phyloP scores from a whole-genome alignment of 2,113 vertebrate species.

The Morone chrysops region DNA sequence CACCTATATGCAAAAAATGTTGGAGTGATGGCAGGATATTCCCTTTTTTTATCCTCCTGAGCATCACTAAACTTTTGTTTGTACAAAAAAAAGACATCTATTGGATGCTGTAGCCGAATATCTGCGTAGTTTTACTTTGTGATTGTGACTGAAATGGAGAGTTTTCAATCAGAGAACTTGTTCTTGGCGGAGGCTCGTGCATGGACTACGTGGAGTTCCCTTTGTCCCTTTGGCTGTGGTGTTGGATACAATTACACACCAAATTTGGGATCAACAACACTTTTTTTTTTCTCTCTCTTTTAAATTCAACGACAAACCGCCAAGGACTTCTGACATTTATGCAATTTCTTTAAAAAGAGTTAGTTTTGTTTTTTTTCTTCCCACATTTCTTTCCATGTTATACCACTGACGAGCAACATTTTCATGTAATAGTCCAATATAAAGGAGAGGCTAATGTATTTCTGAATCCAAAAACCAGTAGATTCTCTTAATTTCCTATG shows the following conservation, averaged over 20 bases:
- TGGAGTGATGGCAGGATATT: conserved; percentile 42
- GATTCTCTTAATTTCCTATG: conserved; percentile 72
- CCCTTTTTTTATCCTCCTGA: conserved; percentile 36
- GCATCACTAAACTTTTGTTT: conserved; percentile 58
- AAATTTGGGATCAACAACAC: conserved; percentile 32
- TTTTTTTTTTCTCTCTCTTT: neutral
- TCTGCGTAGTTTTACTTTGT: conserved; percentile 61
- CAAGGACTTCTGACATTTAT: conserved; percentile 73
- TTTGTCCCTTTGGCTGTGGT: conserved; percentile 17
- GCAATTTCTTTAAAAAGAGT: conserved; percentile 34
- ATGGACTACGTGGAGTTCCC: conserved; percentile 51
- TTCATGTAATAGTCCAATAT: conserved; percentile 79
- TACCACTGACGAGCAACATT: conserved; percentile 79
- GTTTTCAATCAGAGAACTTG: conserved; percentile 18
- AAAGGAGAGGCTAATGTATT: conserved; percentile 73
- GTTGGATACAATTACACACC: conserved; percentile 45
- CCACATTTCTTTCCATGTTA: conserved; percentile 76
- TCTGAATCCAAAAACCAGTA: conserved; percentile 66
- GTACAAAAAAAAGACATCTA: conserved; percentile 57
- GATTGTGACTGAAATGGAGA: conserved; percentile 53
- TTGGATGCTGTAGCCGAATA: conserved; percentile 66
- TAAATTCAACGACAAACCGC: conserved; percentile 38
- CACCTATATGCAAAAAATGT: conserved; percentile 22
- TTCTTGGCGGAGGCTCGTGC: conserved; percentile 30
- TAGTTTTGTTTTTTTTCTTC: conserved; percentile 58